Percentiles rank a stretch among this genome's conserved stretches.
Evolutionary conservation across 2,797 vertebrate genomes (phyloP).

Genomic region (Cossypha niveicapilla): DNA sequence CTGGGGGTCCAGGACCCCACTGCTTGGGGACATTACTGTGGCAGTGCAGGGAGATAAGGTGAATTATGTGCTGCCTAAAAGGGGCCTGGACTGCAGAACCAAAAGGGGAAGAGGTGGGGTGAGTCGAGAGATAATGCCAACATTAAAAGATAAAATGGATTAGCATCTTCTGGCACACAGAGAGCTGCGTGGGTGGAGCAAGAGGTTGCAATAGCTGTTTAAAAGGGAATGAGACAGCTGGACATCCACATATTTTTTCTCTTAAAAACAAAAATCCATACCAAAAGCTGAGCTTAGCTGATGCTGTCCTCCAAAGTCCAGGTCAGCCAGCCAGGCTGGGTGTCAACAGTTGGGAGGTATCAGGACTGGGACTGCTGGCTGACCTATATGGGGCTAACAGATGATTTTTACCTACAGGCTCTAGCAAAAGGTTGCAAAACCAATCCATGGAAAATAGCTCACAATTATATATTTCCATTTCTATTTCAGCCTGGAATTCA

Average conservation of each 20-base stretch:
- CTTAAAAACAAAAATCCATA: not conserved
- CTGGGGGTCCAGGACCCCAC: not conserved
- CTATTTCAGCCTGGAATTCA: not conserved
- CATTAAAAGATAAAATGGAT: conserved; percentile 65
- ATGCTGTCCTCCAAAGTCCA: not conserved
- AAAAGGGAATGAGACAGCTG: conserved; percentile 24
- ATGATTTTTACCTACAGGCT: not conserved
- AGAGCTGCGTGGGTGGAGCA: conserved; percentile 11
- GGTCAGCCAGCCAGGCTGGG: not conserved
- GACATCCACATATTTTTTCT: not conserved
- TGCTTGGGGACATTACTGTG: not conserved
- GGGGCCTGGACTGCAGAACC: not conserved
- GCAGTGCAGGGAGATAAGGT: not conserved
- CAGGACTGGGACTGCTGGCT: not conserved
- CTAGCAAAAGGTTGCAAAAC: not conserved
- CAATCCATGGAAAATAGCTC: not conserved
- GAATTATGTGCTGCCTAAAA: conserved; percentile 7
- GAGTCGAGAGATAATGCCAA: conserved; percentile 54
- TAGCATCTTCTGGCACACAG: conserved; percentile 1
- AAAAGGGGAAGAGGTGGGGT: not conserved
- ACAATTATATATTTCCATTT: not conserved
- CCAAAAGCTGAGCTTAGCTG: conserved; percentile 20
- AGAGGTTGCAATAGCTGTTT: conserved; percentile 26
- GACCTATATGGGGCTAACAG: not conserved
- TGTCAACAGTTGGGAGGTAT: not conserved